Percentiles rank a stretch among this genome's conserved stretches.
phyloP scores from a whole-genome alignment of 2,113 vertebrate species.

The Plecotus auritus region DNA sequence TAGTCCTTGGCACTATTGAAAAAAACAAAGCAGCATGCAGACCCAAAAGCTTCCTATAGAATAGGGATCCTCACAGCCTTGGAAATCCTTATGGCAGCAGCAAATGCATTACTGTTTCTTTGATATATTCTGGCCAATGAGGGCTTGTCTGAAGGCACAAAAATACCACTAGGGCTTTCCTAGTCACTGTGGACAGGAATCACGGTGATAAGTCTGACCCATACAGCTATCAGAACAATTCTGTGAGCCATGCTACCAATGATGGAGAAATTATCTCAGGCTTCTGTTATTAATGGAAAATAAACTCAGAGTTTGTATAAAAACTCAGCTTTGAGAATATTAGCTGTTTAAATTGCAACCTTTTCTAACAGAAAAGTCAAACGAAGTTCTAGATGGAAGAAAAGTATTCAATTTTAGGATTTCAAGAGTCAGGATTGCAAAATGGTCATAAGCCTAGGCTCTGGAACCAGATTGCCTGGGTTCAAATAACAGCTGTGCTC shows the following conservation, averaged over 20 bases:
- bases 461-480: neutral
- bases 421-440: neutral
- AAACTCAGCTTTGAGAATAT: conserved; percentile 9
- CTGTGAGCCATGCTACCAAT: neutral
- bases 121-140: neutral
- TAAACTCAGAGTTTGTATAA: neutral
- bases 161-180: neutral
- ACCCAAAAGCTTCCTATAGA: neutral
- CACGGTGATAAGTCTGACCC: neutral
- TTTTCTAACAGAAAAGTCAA: conserved; percentile 16
- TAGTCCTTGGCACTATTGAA: neutral
- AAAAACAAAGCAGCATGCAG: neutral
- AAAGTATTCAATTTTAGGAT: neutral
- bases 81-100: neutral
- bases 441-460: neutral
- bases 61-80: neutral
- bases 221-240: neutral
- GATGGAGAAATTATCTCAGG: neutral
- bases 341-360: neutral
- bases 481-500: neutral
- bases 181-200: neutral
- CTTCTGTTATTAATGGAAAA: neutral
- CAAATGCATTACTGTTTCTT: neutral
- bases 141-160: neutral
- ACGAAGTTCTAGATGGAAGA: neutral